Conservation (phyloP, 2,113 vertebrate species). For the Gavia stellata region DNA sequence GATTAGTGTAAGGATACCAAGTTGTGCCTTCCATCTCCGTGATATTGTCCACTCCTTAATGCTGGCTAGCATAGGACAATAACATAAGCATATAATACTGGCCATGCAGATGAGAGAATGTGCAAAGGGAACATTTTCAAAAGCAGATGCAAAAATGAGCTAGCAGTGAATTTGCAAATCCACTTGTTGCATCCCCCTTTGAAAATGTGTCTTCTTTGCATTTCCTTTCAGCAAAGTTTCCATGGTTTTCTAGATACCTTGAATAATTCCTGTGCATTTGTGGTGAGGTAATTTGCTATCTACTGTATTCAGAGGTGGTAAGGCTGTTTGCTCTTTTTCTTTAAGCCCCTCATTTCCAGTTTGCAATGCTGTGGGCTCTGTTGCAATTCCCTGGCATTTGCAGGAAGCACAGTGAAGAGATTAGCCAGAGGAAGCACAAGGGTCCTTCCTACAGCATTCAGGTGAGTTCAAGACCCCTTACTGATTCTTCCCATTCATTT, state of each 20-base stretch:
- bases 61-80: background rate
- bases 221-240: background rate
- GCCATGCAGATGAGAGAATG: background rate
- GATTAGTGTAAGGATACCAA: background rate
- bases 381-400: background rate
- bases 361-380: background rate
- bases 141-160: background rate
- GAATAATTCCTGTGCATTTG: background rate
- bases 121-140: background rate
- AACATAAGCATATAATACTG: background rate
- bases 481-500: background rate
- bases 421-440: background rate
- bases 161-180: background rate
- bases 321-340: background rate
- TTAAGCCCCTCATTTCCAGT: background rate
- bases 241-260: background rate
- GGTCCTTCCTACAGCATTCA: background rate
- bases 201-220: background rate
- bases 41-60: background rate
- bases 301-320: background rate
- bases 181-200: background rate
- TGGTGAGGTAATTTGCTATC: background rate
- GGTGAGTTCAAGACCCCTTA: background rate
- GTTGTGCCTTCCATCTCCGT: background rate
- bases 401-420: background rate